Evolutionary conservation across 1,140 invertebrate genomes (phyloP).

Genomic region (Eulimnadia texana): DNA sequence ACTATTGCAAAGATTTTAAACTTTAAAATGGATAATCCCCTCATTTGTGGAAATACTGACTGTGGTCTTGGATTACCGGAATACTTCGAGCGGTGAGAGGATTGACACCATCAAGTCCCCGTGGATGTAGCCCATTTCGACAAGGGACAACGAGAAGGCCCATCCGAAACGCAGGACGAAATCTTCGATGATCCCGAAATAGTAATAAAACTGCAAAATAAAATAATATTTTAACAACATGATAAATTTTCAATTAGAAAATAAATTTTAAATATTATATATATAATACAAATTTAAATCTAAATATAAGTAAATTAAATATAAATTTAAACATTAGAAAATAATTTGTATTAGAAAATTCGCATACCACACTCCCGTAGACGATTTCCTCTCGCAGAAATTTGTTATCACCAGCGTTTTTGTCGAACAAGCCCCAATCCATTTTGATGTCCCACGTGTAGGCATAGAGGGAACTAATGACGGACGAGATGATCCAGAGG

Average conservation of each 20-base stretch:
- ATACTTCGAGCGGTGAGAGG: slow-evolving; percentile 83
- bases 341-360: too few species aligned
- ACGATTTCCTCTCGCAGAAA: slow-evolving; percentile 62
- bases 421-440: slow-evolving; percentile 96
- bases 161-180: slow-evolving; percentile 85
- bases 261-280: too few species aligned
- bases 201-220: slow-evolving; percentile 64
- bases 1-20: too few species aligned
- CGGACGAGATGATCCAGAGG: slow-evolving; percentile 54
- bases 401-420: slow-evolving; percentile 64
- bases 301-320: too few species aligned
- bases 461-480: slow-evolving; percentile 67
- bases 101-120: slow-evolving; percentile 77
- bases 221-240: neutral
- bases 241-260: neutral
- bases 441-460: slow-evolving; percentile 94
- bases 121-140: slow-evolving; percentile 62
- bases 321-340: too few species aligned
- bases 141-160: slow-evolving; percentile 71
- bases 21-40: too few species aligned
- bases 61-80: too few species aligned
- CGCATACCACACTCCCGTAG: slow-evolving; percentile 49
- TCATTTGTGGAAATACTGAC: too few species aligned
- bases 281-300: too few species aligned
- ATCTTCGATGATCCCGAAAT: slow-evolving; percentile 94